phyloP scores from a whole-genome alignment of 1,140 invertebrate species.

The Drosophila miranda region DNA sequence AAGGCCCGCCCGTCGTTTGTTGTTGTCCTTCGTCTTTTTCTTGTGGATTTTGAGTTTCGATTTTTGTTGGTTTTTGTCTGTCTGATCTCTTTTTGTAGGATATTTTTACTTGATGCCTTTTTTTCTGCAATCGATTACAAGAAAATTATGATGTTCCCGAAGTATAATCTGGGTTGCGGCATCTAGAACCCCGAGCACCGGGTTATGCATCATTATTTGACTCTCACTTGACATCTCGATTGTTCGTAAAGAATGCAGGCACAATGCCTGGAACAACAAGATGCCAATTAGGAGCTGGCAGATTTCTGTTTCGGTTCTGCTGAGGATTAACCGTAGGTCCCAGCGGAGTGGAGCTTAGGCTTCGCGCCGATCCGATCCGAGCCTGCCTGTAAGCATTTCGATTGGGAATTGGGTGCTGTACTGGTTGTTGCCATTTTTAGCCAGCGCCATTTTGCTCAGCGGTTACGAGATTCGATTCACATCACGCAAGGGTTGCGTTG shows the following conservation, averaged over 20 bases:
- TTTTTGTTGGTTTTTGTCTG: constrained; percentile 17
- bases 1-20: constrained; percentile 67
- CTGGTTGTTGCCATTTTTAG: background rate
- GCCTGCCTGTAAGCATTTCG: constrained; percentile 33
- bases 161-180: constrained; percentile 59
- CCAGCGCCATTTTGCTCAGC: constrained; percentile 58
- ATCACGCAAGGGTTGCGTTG: constrained; percentile 49
- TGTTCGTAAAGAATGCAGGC: constrained; percentile 13
- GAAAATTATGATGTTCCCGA: constrained; percentile 66
- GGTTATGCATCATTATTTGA: constrained; percentile 77
- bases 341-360: constrained; percentile 39
- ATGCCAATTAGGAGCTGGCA: constrained; percentile 48
- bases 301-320: constrained; percentile 2
- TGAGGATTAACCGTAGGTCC: constrained; percentile 34
- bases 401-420: background rate
- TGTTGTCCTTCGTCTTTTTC: constrained; percentile 26
- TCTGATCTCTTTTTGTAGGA: constrained; percentile 10
- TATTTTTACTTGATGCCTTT: constrained; percentile 13
- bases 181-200: constrained; percentile 28
- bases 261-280: constrained; percentile 27
- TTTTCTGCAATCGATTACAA: constrained; percentile 55
- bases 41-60: background rate
- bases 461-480: constrained; percentile 35
- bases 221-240: constrained; percentile 60
- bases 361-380: too few species aligned